Conservation (phyloP, 2,888 invertebrate genomes). For the Agrotis exclamationis region DNA sequence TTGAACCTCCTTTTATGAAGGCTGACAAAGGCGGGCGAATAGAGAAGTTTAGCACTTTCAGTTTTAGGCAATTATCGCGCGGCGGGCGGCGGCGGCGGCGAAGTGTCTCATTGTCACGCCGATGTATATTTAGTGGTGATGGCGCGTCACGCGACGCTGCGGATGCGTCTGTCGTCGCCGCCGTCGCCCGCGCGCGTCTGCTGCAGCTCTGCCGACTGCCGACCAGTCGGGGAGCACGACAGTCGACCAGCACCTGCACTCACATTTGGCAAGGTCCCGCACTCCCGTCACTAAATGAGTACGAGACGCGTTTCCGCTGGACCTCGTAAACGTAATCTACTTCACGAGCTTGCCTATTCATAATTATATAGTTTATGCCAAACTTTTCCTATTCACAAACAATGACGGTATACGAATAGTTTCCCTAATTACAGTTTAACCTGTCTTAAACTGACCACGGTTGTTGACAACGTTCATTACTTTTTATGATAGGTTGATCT, state of each 20-base stretch:
- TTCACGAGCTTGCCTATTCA: conserved; percentile 50
- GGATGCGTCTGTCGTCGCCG: conserved; percentile 82
- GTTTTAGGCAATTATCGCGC: conserved; percentile 74
- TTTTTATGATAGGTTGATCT: conserved; percentile 14
- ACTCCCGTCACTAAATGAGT: conserved; percentile 61
- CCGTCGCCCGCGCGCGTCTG: conserved; percentile 52
- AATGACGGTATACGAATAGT: conserved; percentile 25
- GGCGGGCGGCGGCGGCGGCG: conserved; percentile 77
- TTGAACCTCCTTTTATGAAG: conserved; percentile 87
- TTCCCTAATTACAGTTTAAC: conserved; percentile 30
- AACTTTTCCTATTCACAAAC: conserved; percentile 31
- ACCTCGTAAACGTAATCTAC: conserved; percentile 60
- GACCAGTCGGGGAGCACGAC: conserved; percentile 26
- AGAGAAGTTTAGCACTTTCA: conserved; percentile 73
- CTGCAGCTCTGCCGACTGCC: conserved; percentile 27
- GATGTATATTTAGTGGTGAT: conserved; percentile 83
- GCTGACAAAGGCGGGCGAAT: conserved; percentile 74
- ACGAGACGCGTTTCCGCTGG: conserved; percentile 69
- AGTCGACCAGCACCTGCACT: conserved; percentile 62
- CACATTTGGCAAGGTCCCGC: conserved; percentile 69
- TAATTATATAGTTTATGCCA: conserved; percentile 44
- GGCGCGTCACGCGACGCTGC: conserved; percentile 72
- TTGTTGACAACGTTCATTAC: conserved; percentile 11
- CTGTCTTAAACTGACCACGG: conserved; percentile 18
- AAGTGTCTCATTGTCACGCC: conserved; percentile 80